Conservation (phyloP, 2,113 vertebrate genomes). For the Trematomus loennbergii region DNA sequence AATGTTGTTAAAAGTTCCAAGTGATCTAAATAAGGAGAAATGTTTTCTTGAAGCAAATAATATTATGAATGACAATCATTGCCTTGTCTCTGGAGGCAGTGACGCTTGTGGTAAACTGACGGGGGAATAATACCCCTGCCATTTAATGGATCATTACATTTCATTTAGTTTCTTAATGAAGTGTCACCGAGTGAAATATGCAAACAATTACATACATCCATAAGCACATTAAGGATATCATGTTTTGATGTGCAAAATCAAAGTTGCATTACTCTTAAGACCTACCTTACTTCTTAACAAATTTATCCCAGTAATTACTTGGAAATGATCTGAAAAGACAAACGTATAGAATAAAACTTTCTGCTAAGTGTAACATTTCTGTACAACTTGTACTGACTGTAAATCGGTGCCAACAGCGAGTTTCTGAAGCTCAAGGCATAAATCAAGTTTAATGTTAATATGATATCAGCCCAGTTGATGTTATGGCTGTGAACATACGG, state of each 20-base stretch:
- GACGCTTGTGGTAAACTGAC: constrained; percentile 30
- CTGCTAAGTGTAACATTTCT: background rate
- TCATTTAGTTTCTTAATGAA: constrained; percentile 47
- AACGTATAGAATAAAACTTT: constrained; percentile 6
- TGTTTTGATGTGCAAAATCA: background rate
- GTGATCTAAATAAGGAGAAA: background rate
- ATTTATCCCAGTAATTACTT: constrained; percentile 98
- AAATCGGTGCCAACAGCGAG: background rate
- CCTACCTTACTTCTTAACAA: constrained; percentile 92
- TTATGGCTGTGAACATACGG: constrained; percentile 83
- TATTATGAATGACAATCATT: background rate
- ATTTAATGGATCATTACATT: constrained; percentile 59
- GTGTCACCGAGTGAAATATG: constrained; percentile 43
- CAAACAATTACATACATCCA: constrained; percentile 16
- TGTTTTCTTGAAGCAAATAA: background rate
- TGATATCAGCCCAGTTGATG: background rate
- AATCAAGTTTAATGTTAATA: constrained; percentile 7
- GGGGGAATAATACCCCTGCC: constrained; percentile 50
- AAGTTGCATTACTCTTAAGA: background rate
- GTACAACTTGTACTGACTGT: background rate
- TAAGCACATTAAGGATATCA: constrained; percentile 7
- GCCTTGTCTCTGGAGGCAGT: constrained; percentile 27
- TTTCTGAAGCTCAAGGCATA: background rate
- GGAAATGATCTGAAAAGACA: constrained; percentile 92
- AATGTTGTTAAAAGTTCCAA: background rate